Evolutionary conservation across 2,888 invertebrate genomes (phyloP), one percentile per base, ranked within the genome.

Genomic region (Drosophila nigricruria): DNA sequence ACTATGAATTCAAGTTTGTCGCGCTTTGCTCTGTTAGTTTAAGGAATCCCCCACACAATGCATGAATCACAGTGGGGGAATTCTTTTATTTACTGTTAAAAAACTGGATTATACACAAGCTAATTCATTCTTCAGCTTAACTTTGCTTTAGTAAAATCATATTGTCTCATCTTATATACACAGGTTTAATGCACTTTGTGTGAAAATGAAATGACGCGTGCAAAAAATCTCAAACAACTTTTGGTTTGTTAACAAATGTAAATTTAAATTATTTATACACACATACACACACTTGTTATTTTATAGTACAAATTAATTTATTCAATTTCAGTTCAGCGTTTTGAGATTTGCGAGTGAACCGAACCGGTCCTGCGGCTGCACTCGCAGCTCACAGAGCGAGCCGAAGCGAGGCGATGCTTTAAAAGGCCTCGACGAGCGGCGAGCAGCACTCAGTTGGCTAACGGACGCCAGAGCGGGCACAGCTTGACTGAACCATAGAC

Each of bases 401-500:
- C 57, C 63, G 64, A 52, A 43, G n/a, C 43, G 65, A 23, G 49
- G 63, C 79, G 64, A 62, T 65, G 89, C 84, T 88, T 89, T 90
- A 84, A 83, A 84, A 86, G 81, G 72, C 32, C 56, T 68, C 61
- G 61, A 61, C 57, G 63, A 61, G 34, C 58, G 53, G 23, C 50
- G 84, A 83, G 70, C 74, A 74, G 84, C 87, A 90, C 78, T 90
- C 84, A 84, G 90, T 84, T 73, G 72, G 69, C 65, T 66, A 84
- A 70, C 73, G 56, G 58, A 64, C 65, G 82, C 32, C 79, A 38
- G 42, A 85, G 76, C 70, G 81, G 52, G 60, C 69, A 62, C 74
- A 77, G 71, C 80, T 62, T 53, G 36, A 80, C 32, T 52, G 32
- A 36, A 57, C 5, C 14, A 18, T 30, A 45, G 14, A 43, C 27